These are phyloP conservation scores for Belgica antarctica DNA, from an alignment of 2,888 invertebrate genomes.

Conservation along the genomic window DNA sequence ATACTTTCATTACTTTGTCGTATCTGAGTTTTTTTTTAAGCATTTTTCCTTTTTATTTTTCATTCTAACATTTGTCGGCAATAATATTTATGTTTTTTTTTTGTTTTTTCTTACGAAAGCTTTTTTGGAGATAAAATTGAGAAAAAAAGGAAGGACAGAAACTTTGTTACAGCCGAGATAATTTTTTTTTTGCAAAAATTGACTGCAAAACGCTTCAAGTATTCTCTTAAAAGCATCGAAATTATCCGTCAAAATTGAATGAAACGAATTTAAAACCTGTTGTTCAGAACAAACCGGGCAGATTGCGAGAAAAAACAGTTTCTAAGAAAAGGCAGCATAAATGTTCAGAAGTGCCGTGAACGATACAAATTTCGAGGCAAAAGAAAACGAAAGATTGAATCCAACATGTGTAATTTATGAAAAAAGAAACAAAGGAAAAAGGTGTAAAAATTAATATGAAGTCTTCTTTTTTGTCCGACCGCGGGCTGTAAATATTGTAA, in stretches of 20 bases:
- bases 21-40: slow-evolving; percentile 5
- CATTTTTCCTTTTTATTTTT: neutral
- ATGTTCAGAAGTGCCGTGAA: neutral
- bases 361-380: neutral
- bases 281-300: slow-evolving; percentile 9
- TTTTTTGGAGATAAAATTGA: neutral
- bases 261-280: slow-evolving; percentile 17
- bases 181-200: no score
- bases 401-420: slow-evolving; percentile 35
- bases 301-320: slow-evolving; percentile 5
- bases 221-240: neutral
- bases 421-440: slow-evolving; percentile 26
- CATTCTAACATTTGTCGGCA: slow-evolving; percentile 32
- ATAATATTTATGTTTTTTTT: neutral
- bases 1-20: slow-evolving; percentile 6
- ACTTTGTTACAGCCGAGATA: no score
- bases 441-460: slow-evolving; percentile 34
- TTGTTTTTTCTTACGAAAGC: neutral
- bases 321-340: slow-evolving; percentile 13
- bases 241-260: slow-evolving; percentile 17
- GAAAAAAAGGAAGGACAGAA: no score
- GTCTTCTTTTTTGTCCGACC: slow-evolving; percentile 19
- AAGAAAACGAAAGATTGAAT: slow-evolving; percentile 14
- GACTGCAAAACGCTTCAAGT: no score
- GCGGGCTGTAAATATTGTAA: slow-evolving; percentile 17